Conservation (phyloP, 2,113 vertebrate genomes). For the Phylloscopus trochilus region DNA sequence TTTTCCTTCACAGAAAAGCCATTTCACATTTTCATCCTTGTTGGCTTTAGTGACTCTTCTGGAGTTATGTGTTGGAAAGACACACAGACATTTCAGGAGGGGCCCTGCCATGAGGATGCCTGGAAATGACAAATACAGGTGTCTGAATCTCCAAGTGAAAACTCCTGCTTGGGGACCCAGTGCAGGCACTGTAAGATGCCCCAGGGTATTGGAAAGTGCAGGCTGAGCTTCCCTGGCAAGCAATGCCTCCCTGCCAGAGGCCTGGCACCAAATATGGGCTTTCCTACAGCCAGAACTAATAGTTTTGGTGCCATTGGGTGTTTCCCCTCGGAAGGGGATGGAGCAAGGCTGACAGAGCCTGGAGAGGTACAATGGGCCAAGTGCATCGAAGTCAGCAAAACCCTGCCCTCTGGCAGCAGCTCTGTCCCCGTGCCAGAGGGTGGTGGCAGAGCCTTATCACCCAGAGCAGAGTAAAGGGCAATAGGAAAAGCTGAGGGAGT, state of each 20-base stretch:
- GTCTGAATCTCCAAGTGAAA: background rate
- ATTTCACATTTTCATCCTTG: background rate
- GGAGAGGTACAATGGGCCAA: background rate
- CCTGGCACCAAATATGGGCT: rapidly evolving
- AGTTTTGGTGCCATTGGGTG: background rate
- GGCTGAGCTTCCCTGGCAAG: background rate
- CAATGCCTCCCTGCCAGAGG: rapidly evolving
- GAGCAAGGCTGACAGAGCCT: background rate
- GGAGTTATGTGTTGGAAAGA: background rate
- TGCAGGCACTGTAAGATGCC: background rate
- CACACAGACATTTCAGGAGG: background rate
- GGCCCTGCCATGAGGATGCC: background rate
- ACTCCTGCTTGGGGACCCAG: rapidly evolving
- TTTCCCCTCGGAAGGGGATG: background rate
- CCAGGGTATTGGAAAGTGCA: background rate
- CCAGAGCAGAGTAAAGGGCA: background rate
- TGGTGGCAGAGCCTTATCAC: background rate
- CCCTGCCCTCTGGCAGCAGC: background rate
- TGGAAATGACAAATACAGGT: background rate
- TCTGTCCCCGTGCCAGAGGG: rapidly evolving
- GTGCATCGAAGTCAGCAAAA: background rate
- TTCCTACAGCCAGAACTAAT: background rate
- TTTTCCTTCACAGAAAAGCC: background rate
- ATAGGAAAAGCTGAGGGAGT: background rate
- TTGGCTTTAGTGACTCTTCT: background rate